phyloP scores from a whole-genome alignment of 2,888 invertebrate species.

The Galerucella pusilla region DNA sequence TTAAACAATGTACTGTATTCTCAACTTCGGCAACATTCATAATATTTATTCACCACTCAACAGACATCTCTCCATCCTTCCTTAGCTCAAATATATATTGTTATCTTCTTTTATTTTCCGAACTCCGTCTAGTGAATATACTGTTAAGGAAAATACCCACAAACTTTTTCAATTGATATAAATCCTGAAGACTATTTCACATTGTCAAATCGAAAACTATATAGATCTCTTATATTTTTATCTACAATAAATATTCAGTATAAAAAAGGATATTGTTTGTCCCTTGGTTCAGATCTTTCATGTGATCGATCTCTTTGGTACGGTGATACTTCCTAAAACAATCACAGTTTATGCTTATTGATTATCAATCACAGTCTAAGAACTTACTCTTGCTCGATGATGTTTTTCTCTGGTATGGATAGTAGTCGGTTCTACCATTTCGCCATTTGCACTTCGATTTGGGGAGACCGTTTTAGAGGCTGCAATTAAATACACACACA shows the following conservation, averaged over 20 bases:
- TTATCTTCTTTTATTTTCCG: slow-evolving; percentile 65
- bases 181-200: not conserved
- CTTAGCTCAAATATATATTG: slow-evolving; percentile 29
- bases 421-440: slow-evolving; percentile 70
- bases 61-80: slow-evolving; percentile 12
- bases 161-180: not conserved
- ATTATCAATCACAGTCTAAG: not conserved
- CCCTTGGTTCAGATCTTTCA: slow-evolving; percentile 78
- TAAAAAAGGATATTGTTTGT: slow-evolving; percentile 86
- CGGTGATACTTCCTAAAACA: slow-evolving; percentile 82
- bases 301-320: slow-evolving; percentile 78
- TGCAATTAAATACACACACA: slow-evolving; percentile 49
- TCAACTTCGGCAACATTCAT: slow-evolving; percentile 27
- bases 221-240: no score
- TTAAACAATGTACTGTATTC: slow-evolving; percentile 35
- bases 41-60: slow-evolving; percentile 20
- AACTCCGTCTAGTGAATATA: slow-evolving; percentile 63
- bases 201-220: no score
- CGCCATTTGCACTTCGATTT: slow-evolving; percentile 86
- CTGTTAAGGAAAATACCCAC: slow-evolving; percentile 61
- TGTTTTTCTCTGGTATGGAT: slow-evolving; percentile 78
- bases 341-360: slow-evolving; percentile 1
- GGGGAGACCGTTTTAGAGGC: slow-evolving; percentile 73
- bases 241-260: slow-evolving; percentile 12
- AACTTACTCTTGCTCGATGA: slow-evolving; percentile 77